Evolutionary conservation across 1,140 invertebrate species (phyloP).

Genomic region (Harlomillsia oculata): DNA sequence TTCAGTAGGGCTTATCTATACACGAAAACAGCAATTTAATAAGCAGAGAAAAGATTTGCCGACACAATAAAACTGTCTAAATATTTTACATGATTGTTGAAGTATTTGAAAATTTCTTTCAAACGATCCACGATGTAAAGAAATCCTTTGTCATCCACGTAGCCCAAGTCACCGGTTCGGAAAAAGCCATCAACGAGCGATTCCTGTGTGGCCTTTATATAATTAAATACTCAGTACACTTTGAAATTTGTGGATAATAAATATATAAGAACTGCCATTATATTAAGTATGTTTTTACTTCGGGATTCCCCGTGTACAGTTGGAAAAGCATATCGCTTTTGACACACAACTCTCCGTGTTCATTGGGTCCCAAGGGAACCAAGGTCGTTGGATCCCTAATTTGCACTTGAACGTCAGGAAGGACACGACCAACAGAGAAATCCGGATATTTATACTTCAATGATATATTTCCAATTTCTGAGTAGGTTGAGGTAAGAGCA

Average conservation of each 20-base stretch:
- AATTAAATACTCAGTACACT: background rate
- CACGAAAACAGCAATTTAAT: background rate
- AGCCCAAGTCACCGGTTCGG: conserved; percentile 25
- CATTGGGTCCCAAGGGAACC: background rate
- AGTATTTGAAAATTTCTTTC: conserved; percentile 34
- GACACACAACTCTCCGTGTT: conserved; percentile 18
- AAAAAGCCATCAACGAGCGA: conserved; percentile 22
- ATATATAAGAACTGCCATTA: no score
- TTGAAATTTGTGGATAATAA: no score
- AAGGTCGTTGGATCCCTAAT: conserved; percentile 7
- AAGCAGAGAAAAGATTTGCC: background rate
- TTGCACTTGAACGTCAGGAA: conserved; percentile 1
- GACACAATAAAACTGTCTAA: background rate
- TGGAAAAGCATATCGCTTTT: background rate
- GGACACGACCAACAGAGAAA: conserved; percentile 4
- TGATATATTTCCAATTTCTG: no score
- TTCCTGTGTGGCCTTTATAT: background rate
- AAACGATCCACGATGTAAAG: conserved; percentile 28
- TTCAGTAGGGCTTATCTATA: conserved; percentile 35
- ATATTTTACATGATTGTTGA: conserved; percentile 32
- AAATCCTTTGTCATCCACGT: conserved; percentile 31
- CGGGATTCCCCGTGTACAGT: conserved; percentile 4
- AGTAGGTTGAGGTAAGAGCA: no score
- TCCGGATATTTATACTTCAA: no score
- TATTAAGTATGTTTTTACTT: background rate